Base-by-base conservation (phyloP, 2,113 vertebrate genomes). In the Atractosteus spatula region DNA sequence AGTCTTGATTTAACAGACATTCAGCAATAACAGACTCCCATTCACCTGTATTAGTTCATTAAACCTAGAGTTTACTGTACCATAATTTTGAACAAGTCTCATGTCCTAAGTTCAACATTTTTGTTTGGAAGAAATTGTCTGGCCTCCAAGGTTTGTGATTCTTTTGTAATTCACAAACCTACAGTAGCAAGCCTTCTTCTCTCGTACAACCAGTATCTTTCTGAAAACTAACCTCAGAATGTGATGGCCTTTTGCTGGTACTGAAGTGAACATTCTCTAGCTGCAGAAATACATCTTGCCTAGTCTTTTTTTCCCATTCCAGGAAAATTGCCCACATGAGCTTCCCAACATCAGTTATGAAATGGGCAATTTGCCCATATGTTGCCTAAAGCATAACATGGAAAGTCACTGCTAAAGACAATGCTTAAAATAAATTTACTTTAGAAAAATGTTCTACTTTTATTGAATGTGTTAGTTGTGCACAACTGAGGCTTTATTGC, bases 231-330 rank as follows among this genome's bases (percentile, higher is more conserved):
- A 82, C 77, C 81, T 82, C 83, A 88, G 82, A 89, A 86, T 91
- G 89, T 89, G 89, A 91, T 86, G 87, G 85, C 85, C 88, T 88
- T 88, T 79, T 90, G 87, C 86, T 51, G 5, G 47, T 51, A 7
- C 10, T 51, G 87, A 87, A 89, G 86, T 89, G 89, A 90, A 88
- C 89, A 85, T 88, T 83, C 81, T 83, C 72, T 71, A 80, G 81
- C 71, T 70, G 16, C 71, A 76, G 85, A 86, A 86, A 89, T 87
- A 86, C 89, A 87, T 91, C 86, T 82, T 65, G 79, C 83, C 81
- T 72, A 65, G 74, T 13, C 17, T 10, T 6, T 41, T 41, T 55
- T 73, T 61, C 71, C 66, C 71, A 68, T 43, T 73, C 61, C n/a
- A 41, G 55, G 71, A n/a, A n/a, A 66, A 73, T 67, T 67, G 62